These are phyloP conservation scores for Scomber scombrus DNA, from an alignment of 2,113 vertebrate genomes.

Conservation along the genomic window DNA sequence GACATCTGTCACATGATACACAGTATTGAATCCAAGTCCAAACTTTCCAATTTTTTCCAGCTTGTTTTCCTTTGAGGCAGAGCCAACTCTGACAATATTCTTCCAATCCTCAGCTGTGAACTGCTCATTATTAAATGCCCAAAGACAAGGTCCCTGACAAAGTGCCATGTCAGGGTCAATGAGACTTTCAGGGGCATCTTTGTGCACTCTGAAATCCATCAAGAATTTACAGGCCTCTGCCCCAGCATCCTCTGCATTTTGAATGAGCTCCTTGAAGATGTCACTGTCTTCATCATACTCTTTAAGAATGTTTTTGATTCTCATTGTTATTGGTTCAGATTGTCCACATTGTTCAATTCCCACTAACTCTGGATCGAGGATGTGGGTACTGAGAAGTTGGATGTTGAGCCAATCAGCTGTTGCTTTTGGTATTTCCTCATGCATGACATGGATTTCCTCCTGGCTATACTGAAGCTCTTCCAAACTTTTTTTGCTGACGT, in stretches of 20 bases:
- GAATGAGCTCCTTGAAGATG: conserved; percentile 89
- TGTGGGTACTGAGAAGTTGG: conserved; percentile 82
- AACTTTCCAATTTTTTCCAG: conserved; percentile 87
- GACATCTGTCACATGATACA: conserved; percentile 89
- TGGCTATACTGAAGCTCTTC: conserved; percentile 72
- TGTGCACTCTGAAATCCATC: conserved; percentile 83
- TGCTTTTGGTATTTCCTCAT: conserved; percentile 83
- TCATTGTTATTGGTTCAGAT: conserved; percentile 86
- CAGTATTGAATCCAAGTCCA: conserved; percentile 90
- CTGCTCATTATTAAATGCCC: conserved; percentile 87
- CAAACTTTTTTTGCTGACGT: conserved; percentile 81
- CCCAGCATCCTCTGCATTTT: conserved; percentile 91
- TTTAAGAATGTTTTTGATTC: conserved; percentile 89
- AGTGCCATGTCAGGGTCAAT: conserved; percentile 86
- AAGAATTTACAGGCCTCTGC: conserved; percentile 87
- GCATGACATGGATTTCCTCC: conserved; percentile 82
- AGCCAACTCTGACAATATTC: conserved; percentile 86
- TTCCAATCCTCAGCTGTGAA: conserved; percentile 87
- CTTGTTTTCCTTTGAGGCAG: conserved; percentile 87
- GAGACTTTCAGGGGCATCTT: conserved; percentile 78
- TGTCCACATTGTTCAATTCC: conserved; percentile 86
- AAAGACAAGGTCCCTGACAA: conserved; percentile 90
- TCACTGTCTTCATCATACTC: conserved; percentile 88
- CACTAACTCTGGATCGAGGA: conserved; percentile 84
- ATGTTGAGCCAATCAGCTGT: conserved; percentile 84